Base-by-base conservation (phyloP, 2,113 vertebrate species). In the Cheilinus undulatus region DNA sequence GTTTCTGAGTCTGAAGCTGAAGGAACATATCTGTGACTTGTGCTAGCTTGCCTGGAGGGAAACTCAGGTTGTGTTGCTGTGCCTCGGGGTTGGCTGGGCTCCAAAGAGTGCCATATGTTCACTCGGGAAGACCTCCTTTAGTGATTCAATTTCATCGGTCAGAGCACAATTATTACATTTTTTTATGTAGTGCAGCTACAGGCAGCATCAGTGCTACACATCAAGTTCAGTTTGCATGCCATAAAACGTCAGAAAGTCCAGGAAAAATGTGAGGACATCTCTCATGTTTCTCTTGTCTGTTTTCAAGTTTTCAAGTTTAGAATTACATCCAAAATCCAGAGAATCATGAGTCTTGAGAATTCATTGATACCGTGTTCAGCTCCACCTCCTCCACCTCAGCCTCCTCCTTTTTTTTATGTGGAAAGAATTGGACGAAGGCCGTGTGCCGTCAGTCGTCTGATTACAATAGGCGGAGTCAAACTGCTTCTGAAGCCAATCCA, bases 1-100 rank as follows among this genome's bases (percentile, higher is more conserved):
- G 2, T 89, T 88, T 82, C 87, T 64, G 64, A 13, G 24, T 69
- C 60, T 61, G 70, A 78, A 72, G 80, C 82, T 46, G 64, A 3
- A 63, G 71, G 80, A 85, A 82, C 66, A 52, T 67, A 63, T 23
- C 46, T 50, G 62, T 74, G 73, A 65, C 79, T 62, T 59, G 82
- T 38, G 42, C 54, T 56, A 60, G 74, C 90, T 76, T 27, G 87
- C 79, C 76, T 17, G 43, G 49, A 61, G 69, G 58, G 30, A 62
- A 19, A 46, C n/a, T 62, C 42, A 52, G 54, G 69, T 72, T 38
- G 3, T 30, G 51, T 40, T 46, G 36, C 58, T 65, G 32, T 40
- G 58, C 54, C 42, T 59, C 61, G 42, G 51, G 48, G 62, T 71
- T 86, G 80, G 84, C 73, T 30, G 24, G 0, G n/a, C 22, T 61